A percentile compares a stretch with the other conserved stretches of the same genome.
Evolutionary conservation across 2,888 invertebrate species (phyloP).

Genomic region (Heteromurus nitidus): DNA sequence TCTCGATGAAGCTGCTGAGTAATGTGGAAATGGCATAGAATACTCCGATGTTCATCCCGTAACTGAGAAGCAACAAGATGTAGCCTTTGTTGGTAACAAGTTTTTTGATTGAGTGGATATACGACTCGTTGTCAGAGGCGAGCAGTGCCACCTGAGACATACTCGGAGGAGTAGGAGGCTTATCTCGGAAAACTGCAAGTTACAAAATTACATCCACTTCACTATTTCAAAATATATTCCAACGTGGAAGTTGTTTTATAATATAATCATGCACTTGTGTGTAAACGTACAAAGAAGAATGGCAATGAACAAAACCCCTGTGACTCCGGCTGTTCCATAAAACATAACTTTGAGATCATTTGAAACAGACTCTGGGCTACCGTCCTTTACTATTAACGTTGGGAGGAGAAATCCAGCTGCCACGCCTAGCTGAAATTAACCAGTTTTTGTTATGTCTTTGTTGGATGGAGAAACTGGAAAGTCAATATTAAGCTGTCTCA

Average conservation of each 20-base stretch:
- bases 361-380: slow-evolving; percentile 81
- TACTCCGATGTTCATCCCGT: slow-evolving; percentile 93
- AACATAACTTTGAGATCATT: slow-evolving; percentile 87
- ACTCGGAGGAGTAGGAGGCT: slow-evolving; percentile 92
- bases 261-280: no score
- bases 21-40: slow-evolving; percentile 98
- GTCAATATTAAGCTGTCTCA: no score
- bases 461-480: no score
- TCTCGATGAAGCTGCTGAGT: slow-evolving; percentile 89
- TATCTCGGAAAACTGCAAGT: slow-evolving; percentile 89
- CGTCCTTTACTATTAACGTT: slow-evolving; percentile 81
- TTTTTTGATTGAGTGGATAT: slow-evolving; percentile 78
- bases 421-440: slow-evolving; percentile 90
- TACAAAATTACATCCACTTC: no score
- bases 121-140: slow-evolving; percentile 78
- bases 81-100: slow-evolving; percentile 88
- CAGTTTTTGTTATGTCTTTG: no score
- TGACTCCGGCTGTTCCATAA: slow-evolving; percentile 88
- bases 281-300: slow-evolving; percentile 93
- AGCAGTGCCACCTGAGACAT: slow-evolving; percentile 83
- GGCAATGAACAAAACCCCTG: slow-evolving; percentile 86
- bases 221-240: background rate
- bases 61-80: slow-evolving; percentile 87
- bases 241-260: no score
- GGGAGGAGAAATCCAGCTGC: slow-evolving; percentile 91